Evolutionary conservation across 2,113 vertebrate species (phyloP).

Genomic region (Notarius quadriscutis): DNA sequence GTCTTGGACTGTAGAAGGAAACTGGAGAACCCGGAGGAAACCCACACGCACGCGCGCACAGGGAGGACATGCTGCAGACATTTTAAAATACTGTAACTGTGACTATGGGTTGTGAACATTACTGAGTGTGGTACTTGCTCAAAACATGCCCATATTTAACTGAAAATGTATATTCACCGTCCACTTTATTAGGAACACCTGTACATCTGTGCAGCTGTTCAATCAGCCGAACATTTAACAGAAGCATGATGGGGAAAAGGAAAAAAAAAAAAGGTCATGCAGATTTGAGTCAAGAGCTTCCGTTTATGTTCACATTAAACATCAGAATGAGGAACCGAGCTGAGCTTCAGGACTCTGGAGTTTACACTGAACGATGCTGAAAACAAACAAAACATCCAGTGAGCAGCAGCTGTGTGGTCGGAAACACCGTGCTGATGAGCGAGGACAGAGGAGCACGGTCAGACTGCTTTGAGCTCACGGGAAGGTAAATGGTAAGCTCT

Average conservation of each 20-base stretch:
- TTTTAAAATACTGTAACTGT: not conserved
- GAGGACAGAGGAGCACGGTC: not conserved
- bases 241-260: not conserved
- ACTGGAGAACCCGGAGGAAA: not conserved
- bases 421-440: not conserved
- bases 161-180: not conserved
- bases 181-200: not conserved
- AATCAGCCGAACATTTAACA: not conserved
- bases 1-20: too few species aligned
- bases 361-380: not conserved
- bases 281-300: not conserved
- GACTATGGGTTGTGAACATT: not conserved
- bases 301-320: not conserved
- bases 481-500: not conserved
- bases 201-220: not conserved
- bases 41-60: too few species aligned
- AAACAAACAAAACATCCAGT: not conserved
- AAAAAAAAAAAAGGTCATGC: too few species aligned
- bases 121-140: not conserved
- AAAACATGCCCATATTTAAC: not conserved
- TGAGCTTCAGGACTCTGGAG: not conserved
- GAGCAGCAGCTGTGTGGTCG: not conserved
- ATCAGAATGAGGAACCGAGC: not conserved
- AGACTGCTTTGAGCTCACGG: not conserved
- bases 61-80: not conserved